Evolutionary conservation across 2,888 invertebrate genomes (phyloP), one percentile per base, ranked within the genome.

Genomic region (Andrena praecox): DNA sequence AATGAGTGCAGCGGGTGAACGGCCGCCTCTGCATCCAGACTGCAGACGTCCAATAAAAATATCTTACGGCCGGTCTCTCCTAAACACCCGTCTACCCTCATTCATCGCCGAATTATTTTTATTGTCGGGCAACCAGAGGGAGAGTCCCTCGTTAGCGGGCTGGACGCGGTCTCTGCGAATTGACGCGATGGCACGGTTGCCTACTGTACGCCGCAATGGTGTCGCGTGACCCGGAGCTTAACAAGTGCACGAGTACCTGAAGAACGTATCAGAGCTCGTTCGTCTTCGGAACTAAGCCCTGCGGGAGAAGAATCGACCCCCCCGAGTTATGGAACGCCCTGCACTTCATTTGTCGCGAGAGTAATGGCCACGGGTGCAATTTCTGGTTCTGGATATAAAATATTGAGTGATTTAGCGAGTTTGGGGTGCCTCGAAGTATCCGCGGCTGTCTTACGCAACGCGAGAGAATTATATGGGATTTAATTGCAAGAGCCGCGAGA

Each of bases 31-130:
- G 92, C 92, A 90, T 92, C 91, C 91, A 91, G 91, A 91, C 93
- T 92, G 90, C 90, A 92, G 93, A 92, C 92, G 89, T 81, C 88
- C 91, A 93, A 93, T 92, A 93, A 92, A 92, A 93, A 91, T 93
- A 92, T 91, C 91, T 91, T 89, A 85, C 85, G 86, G 24, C 86
- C 88, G 83, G 80, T n/a, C 27, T 5, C 27, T 42, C 52, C 73
- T 74, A 83, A 84, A 78, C 82, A 82, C 89, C 42, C 90, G 82
- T 80, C 85, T 84, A 81, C 76, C 80, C 89, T 84, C 84, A 59
- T 88, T 88, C 84, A 88, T 85, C 83, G 89, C 75, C 78, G 83
- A 88, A 89, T 89, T 86, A 88, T 89, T 89, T 89, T 89, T 89
- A 89, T 89, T 88, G 83, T 66, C 82, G 72, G 71, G 83, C 80